Conservation (phyloP, 2,888 invertebrate species). For the Sarcophaga rosellei region DNA sequence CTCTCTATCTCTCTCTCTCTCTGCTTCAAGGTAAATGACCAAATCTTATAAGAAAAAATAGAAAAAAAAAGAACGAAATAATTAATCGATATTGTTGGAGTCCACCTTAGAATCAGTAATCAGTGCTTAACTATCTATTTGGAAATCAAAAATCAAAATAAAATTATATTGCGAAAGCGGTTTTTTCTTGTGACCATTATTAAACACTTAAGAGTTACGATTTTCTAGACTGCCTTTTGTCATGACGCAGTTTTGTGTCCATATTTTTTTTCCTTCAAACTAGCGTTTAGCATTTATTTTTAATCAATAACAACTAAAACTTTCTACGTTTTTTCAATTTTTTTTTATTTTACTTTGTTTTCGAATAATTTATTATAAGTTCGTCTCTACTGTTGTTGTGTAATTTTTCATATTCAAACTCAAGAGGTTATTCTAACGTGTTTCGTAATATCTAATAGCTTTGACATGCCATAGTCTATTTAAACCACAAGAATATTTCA, state of each 20-base stretch:
- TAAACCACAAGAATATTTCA: neutral
- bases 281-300: neutral
- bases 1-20: neutral
- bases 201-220: constrained; percentile 1
- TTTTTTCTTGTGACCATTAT: neutral
- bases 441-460: neutral
- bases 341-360: neutral
- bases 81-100: neutral
- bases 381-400: neutral
- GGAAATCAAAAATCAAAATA: neutral
- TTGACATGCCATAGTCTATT: constrained; percentile 3
- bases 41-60: neutral
- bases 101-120: constrained; percentile 1
- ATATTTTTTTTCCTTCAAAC: neutral
- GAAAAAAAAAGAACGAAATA: neutral
- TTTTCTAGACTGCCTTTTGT: no score
- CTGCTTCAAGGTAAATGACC: neutral
- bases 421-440: neutral
- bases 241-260: no score
- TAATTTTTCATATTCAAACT: constrained; percentile 2
- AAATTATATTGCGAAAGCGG: neutral
- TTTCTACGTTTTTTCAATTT: neutral
- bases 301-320: constrained; percentile 17
- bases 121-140: constrained; percentile 19
- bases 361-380: neutral